Evolutionary conservation across 1,140 invertebrate genomes (phyloP).

Genomic region (Stenopsyche tienmushanensis): DNA sequence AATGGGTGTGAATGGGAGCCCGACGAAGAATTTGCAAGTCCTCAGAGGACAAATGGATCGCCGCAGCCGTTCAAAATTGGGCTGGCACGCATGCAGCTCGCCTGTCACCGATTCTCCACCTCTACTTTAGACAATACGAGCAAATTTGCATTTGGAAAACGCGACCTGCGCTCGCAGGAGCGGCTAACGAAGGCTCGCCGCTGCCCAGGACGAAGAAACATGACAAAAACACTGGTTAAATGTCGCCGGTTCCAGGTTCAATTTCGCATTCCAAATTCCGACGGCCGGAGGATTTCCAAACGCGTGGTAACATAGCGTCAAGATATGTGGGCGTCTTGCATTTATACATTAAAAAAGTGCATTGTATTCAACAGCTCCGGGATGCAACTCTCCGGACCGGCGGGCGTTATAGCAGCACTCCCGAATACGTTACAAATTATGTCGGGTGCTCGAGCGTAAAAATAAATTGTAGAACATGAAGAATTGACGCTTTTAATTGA

Average conservation of each 20-base stretch:
- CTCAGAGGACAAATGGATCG: too few relatives aligned
- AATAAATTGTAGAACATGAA: too few relatives aligned
- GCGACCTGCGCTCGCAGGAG: too few relatives aligned
- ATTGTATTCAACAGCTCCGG: background rate
- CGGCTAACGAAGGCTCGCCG: conserved; percentile 22
- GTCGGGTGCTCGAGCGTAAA: too few relatives aligned
- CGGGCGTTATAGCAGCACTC: too few relatives aligned
- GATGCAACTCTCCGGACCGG: too few relatives aligned
- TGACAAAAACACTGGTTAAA: conserved; percentile 42
- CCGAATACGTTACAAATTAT: too few relatives aligned
- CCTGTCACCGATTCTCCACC: background rate
- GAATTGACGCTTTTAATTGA: too few relatives aligned
- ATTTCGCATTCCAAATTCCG: conserved; percentile 13
- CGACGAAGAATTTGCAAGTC: too few relatives aligned
- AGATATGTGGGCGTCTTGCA: conserved; percentile 1
- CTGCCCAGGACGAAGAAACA: conserved; percentile 27
- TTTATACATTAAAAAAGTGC: too few relatives aligned
- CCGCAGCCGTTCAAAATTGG: too few relatives aligned
- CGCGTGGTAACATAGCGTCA: background rate
- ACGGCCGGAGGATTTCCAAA: background rate
- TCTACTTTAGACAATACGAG: conserved; percentile 34
- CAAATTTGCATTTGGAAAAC: conserved; percentile 33
- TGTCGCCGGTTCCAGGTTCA: conserved; percentile 28
- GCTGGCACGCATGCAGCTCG: background rate
- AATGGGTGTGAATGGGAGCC: too few relatives aligned